Percentiles rank a stretch among this genome's conserved stretches.
Evolutionary conservation across 2,888 invertebrate species (phyloP).

Genomic region (Callimorpha dominula): DNA sequence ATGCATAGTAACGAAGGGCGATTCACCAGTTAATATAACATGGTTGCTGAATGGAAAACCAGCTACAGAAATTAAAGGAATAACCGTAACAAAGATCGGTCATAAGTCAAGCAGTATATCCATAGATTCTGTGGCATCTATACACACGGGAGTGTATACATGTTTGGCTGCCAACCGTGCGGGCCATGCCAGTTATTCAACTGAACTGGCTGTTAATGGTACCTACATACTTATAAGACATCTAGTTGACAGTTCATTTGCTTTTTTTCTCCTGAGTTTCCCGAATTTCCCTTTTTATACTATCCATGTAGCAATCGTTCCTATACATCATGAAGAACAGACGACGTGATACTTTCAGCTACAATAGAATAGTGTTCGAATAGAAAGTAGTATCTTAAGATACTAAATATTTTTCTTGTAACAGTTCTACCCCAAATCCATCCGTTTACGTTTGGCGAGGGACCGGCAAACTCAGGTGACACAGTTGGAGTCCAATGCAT

Average conservation of each 20-base stretch:
- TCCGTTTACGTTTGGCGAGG: slow-evolving; percentile 91
- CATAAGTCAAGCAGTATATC: slow-evolving; percentile 90
- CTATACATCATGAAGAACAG: neutral
- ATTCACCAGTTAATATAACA: slow-evolving; percentile 91
- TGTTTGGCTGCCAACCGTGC: slow-evolving; percentile 90
- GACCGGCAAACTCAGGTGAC: slow-evolving; percentile 92
- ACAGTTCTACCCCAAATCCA: slow-evolving; percentile 92
- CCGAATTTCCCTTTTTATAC: slow-evolving; percentile 20
- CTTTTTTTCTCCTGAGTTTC: slow-evolving; percentile 27
- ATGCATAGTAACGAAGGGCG: slow-evolving; percentile 93
- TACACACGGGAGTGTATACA: slow-evolving; percentile 91
- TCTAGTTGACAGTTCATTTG: slow-evolving; percentile 28
- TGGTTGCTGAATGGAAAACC: slow-evolving; percentile 91
- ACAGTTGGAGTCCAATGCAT: slow-evolving; percentile 91
- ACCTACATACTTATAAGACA: slow-evolving; percentile 51
- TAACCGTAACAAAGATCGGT: slow-evolving; percentile 87
- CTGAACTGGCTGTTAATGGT: slow-evolving; percentile 91
- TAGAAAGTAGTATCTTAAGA: neutral
- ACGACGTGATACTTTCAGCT: neutral
- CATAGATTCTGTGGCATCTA: slow-evolving; percentile 90
- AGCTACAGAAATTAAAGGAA: slow-evolving; percentile 84
- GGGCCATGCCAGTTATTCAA: slow-evolving; percentile 88
- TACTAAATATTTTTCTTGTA: slow-evolving; percentile 22
- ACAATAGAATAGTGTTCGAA: neutral
- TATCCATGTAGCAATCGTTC: neutral